Conservation (phyloP, 2,888 invertebrate genomes). For the Thymelicus acteon region DNA sequence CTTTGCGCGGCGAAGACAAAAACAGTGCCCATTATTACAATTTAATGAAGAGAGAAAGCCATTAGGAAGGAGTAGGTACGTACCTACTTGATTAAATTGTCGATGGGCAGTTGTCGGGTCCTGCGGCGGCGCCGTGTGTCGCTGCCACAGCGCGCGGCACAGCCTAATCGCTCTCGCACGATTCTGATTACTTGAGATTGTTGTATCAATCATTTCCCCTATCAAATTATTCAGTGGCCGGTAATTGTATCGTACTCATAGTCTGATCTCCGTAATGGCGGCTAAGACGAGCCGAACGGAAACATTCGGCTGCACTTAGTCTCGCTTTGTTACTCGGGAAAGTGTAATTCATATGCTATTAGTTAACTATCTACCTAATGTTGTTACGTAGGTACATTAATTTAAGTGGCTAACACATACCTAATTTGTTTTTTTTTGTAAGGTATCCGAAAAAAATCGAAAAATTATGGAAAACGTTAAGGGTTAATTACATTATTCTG, state of each 20-base stretch:
- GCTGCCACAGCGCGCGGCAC: no score
- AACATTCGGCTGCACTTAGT: constrained; percentile 80
- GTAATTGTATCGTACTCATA: constrained; percentile 76
- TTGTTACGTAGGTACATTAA: not conserved
- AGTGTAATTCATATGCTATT: constrained; percentile 79
- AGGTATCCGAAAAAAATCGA: no score
- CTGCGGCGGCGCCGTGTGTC: constrained; percentile 62
- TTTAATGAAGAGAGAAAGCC: constrained; percentile 80
- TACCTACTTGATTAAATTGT: constrained; percentile 77
- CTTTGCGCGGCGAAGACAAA: constrained; percentile 64
- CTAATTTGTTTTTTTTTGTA: no score
- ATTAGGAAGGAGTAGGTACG: constrained; percentile 63
- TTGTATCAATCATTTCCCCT: constrained; percentile 84
- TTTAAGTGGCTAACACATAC: not conserved
- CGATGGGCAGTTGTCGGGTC: constrained; percentile 69
- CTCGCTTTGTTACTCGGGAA: constrained; percentile 78
- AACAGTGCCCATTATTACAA: constrained; percentile 76
- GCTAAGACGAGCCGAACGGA: constrained; percentile 62
- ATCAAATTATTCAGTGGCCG: constrained; percentile 83
- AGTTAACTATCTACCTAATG: constrained; percentile 10
- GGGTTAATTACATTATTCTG: no score
- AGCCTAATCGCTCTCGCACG: constrained; percentile 79
- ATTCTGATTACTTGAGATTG: constrained; percentile 82
- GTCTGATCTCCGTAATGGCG: constrained; percentile 63
- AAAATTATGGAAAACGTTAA: no score